A percentile compares a stretch with the other conserved stretches of the same genome.
phyloP scores from a whole-genome alignment of 1,140 invertebrate genomes.

The Drosophila littoralis region DNA sequence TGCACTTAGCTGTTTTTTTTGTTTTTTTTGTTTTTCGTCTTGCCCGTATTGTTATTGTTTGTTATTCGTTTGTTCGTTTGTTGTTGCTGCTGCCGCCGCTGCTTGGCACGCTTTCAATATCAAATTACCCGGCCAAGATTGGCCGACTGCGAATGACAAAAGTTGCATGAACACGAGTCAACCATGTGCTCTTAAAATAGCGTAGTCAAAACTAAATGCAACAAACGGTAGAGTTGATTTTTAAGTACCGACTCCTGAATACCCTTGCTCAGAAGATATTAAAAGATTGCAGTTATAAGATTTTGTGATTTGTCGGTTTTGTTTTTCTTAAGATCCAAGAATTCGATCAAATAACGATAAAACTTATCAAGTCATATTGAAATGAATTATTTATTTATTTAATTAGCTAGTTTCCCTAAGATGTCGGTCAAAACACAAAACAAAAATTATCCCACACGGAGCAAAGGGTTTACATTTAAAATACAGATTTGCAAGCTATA shows the following conservation, averaged over 20 bases:
- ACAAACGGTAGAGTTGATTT: not conserved
- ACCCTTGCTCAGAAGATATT: not conserved
- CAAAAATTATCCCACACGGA: no score
- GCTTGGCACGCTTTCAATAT: conserved; percentile 78
- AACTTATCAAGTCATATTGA: no score
- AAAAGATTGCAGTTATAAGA: not conserved
- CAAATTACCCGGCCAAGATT: conserved; percentile 65
- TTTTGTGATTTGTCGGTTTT: no score
- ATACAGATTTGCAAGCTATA: no score
- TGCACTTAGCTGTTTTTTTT: conserved; percentile 3
- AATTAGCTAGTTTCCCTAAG: no score
- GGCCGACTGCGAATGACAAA: conserved; percentile 62
- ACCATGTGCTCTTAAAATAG: conserved; percentile 13
- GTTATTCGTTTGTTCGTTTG: not conserved
- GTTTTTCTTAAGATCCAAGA: no score
- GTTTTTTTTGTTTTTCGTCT: no score
- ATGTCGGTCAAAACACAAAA: no score
- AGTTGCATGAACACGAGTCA: conserved; percentile 26
- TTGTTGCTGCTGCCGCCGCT: conserved; percentile 18
- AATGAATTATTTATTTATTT: no score
- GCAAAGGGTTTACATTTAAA: no score
- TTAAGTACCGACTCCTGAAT: not conserved
- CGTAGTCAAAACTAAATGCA: conserved; percentile 13
- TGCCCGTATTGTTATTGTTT: conserved; percentile 19
- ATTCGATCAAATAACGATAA: no score